Base-by-base conservation (phyloP, 2,888 invertebrate species). In the Sarcophaga subvicina region DNA sequence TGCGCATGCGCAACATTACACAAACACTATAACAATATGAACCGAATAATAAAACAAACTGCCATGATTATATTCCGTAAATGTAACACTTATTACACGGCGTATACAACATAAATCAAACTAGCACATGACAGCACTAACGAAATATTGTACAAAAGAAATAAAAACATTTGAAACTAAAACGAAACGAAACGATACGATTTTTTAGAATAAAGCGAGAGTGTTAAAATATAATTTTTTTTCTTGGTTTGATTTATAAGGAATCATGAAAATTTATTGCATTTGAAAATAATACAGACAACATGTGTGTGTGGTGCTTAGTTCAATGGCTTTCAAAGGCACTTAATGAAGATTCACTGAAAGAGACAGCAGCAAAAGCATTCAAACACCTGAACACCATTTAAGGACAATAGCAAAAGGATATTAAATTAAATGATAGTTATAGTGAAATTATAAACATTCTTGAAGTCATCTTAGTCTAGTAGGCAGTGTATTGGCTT, bases 1-100 rank as follows among this genome's bases (percentile, higher is more conserved):
- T 91, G 91, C 92, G 90, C 92, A 92, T 91, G 92, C 91, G 90
- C 91, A 90, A 86, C 91, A 79, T 81, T 71, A 75, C 47, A 62
- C 47, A 63, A n/a, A 67, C 54, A 71, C 62, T 27, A 64, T 12
- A 64, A 81, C 12, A 27, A 77, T 59, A 72, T 67, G 37, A 62
- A 79, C 49, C 17, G 37, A 76, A 76, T 80, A 22, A n/a, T 81
- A 75, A 69, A 71, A 79, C 75, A 63, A 81, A 47, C 69, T 45
- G 77, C 14, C 17, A 14, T 45, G 67, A 67, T 86, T 77, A 77
- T 83, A 72, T 76, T 76, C 20, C 60, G 22, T 49, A 83, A 86
- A 86, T 83, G 69, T 77, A 86, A 86, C 83, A 83, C 86, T 84
- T 87, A 87, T 81, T 87, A 81, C 75, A 87, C 83, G 83, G 78